Evolutionary conservation across 1,140 invertebrate genomes (phyloP), one percentile per base, ranked within the genome.

Genomic region (Neomicropteryx cornuta): DNA sequence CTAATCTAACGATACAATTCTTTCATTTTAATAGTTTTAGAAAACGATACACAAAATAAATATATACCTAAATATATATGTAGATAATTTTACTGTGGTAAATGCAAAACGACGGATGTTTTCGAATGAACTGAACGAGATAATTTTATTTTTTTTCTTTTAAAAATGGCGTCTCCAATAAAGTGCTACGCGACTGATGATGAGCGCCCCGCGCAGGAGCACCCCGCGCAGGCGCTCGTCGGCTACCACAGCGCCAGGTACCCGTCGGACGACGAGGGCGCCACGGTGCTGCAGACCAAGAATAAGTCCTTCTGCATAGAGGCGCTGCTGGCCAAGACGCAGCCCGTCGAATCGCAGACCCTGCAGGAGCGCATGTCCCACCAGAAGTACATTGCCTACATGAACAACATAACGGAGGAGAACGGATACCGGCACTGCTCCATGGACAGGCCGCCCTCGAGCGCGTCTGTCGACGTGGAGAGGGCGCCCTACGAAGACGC

Each of bases 221-320:
- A 24, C 6, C 23, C 13, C 6, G 23, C 13, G 6, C 6, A 24
- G 23, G 23, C 23, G 6, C 6, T 8, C 6, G 23, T 8, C 23
- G 6, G 6, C 6, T 24, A 24, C 23, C 13, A 13, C 23, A 24
- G 13, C 6, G 13, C 6, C 6, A 13, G 23, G 23, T n/a, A 8
- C 13, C 23, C 6, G 23, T 24, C 13, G 23, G 23, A 8, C 23
- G 6, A 13, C 23, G 13, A 24, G 13, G 6, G 23, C 13, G 23
- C 6, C 23, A 24, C 23, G 23, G 23, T 44, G 3, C 36, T 28
- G 4, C 43, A 38, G 23, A 33, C 35, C 10, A 34, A 41, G 14
- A 68, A 67, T 41, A 68, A 68, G 40, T 67, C 63, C 0, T 68
- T 68, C 33, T 67, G 66, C 39, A 68, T 67, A 3, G 66, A 68